Evolutionary conservation across 2,113 vertebrate species (phyloP), one percentile per base, ranked within the genome.

Genomic region (Azemiops feae): DNA sequence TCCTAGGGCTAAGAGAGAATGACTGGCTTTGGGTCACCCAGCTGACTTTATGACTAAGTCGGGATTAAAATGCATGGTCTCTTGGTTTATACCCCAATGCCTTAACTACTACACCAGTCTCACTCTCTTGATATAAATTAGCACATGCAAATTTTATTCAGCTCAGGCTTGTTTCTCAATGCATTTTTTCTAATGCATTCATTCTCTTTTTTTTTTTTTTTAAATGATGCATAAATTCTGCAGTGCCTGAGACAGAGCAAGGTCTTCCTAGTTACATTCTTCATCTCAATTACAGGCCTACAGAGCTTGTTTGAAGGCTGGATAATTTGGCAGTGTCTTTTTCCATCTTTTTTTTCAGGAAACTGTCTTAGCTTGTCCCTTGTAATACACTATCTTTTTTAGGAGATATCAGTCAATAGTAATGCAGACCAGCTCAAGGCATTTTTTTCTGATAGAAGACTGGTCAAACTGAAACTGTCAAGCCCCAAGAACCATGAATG

Each of bases 361-460:
- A 52, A 87, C 53, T 86, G 54, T 86, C 92, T 89, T 81, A 89
- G 87, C 91, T 95, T 95, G 87, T 45, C 89, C 43, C 45, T 50
- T 94, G 18, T n/a, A 60, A 64, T 23, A 2, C 1, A 50, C 16
- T 45, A 47, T 90, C 9, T 50, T 5, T 53, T n/a, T 88, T 88
- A 14, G 58, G 22, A 54, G 53, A 92, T 88, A 54, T 30, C 52
- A 39, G 20, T n/a, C n/a, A 60, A 23, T 53, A 81, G 9, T 81
- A 92, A 43, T 16, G 14, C 5, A 74, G 69, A 34, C 16, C 69
- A 74, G 12, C 69, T 74, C 69, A 74, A 34, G 69, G 6, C n/a
- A 39, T 81, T 81, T 39, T 69, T 69, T 81, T 18, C 69, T 39
- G 69, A 6, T 20, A 81, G 5, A 81, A 8, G 18, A 81, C 18